phyloP scores from a whole-genome alignment of 2,113 vertebrate species.

The Hemiprocne comata region DNA sequence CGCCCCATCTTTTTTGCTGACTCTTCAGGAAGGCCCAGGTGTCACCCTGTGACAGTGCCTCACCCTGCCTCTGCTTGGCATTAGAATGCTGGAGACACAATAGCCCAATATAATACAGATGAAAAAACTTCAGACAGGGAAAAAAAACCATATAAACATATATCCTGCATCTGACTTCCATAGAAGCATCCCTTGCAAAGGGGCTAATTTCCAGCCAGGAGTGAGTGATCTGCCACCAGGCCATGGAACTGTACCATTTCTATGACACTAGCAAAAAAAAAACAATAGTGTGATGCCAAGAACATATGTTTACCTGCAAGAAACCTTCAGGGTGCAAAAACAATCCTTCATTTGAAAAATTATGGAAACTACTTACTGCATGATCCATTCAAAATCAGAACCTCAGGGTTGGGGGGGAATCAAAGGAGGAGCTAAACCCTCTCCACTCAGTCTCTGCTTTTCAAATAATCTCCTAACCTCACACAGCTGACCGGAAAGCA shows the following conservation, averaged over 20 bases:
- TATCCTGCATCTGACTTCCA: background rate
- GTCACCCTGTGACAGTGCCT: background rate
- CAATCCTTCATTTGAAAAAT: background rate
- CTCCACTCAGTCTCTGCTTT: background rate
- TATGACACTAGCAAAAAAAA: background rate
- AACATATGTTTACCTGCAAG: background rate
- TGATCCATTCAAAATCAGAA: background rate
- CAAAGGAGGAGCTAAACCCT: background rate
- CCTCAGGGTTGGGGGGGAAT: background rate
- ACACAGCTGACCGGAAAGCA: background rate
- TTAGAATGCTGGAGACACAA: background rate
- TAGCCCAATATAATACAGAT: background rate
- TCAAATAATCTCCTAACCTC: background rate
- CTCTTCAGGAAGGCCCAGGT: background rate
- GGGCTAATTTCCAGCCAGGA: background rate
- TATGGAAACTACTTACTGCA: background rate
- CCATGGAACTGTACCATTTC: background rate
- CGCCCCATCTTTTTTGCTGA: background rate
- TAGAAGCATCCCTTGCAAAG: background rate
- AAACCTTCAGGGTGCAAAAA: background rate
- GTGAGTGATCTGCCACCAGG: background rate
- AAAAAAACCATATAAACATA: background rate
- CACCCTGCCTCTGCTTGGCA: background rate
- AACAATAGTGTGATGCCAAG: background rate
- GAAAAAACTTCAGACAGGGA: background rate